Conservation (phyloP, 1,140 invertebrate genomes). For the Dufourea novaeangliae region DNA sequence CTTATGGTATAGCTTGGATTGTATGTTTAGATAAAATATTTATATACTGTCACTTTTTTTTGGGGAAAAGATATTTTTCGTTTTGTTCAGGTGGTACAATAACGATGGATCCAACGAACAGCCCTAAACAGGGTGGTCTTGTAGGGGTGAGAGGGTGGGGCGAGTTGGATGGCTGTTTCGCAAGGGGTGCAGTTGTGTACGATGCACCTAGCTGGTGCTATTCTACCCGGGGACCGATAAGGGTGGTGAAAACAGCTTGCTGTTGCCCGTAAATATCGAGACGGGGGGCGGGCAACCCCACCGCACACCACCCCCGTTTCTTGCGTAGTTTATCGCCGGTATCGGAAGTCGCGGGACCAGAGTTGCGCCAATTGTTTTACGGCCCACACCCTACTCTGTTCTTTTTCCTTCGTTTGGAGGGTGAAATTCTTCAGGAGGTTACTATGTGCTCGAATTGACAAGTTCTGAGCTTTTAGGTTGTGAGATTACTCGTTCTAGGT, state of each 20-base stretch:
- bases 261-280: slow-evolving; percentile 73
- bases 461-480: too few relatives aligned
- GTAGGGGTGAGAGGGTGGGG: background rate
- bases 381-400: slow-evolving; percentile 43
- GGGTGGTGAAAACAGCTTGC: slow-evolving; percentile 66
- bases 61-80: background rate
- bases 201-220: slow-evolving; percentile 70
- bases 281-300: slow-evolving; percentile 46
- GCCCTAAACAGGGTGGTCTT: background rate
- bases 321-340: slow-evolving; percentile 47
- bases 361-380: slow-evolving; percentile 72
- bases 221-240: slow-evolving; percentile 71
- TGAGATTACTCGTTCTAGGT: too few relatives aligned
- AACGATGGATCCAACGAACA: slow-evolving; percentile 11
- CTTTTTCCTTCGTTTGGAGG: background rate
- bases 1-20: too few relatives aligned
- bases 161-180: slow-evolving; percentile 15
- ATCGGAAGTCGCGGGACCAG: slow-evolving; percentile 65
- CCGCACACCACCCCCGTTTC: slow-evolving; percentile 2
- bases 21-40: too few relatives aligned
- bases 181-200: slow-evolving; percentile 44
- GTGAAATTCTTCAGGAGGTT: too few relatives aligned
- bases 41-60: too few relatives aligned
- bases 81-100: background rate
- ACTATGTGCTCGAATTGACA: too few relatives aligned